Evolutionary conservation across 2,797 vertebrate species (phyloP), one percentile per base, ranked within the genome.

Genomic region (Molothrus aeneus): DNA sequence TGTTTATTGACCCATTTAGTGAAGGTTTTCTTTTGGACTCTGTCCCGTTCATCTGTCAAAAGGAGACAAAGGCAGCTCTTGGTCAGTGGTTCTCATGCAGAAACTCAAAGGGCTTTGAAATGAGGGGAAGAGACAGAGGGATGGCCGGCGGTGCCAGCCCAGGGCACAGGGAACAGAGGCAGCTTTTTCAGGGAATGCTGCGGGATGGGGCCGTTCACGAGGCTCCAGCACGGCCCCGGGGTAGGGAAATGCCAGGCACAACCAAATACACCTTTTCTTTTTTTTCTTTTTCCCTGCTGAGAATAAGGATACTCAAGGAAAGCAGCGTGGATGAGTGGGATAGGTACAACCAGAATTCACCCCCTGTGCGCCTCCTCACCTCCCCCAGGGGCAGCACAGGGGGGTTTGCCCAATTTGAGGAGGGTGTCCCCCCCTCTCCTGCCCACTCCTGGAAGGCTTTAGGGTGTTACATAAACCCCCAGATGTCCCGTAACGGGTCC

Each of bases 1-100:
- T 99, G 99, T 93, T 99, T 99, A 98, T 99, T 99, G 98, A 99
- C 99, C 99, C 99, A 99, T 98, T 99, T 99, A n/a, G 99, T 99
- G 98, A 99, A 99, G 13, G 99, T 99, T 98, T 99, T 99, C 98
- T 99, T 99, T 98, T 99, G 99, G 94, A 99, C 99, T 86, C 99
- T 97, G 98, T 99, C 99, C 91, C 99, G 98, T 97, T 99, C 99
- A 98, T 99, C 99, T 99, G 97, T 74, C 92, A 97, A 97, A 87
- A 93, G 92, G 88, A 96, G 96, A 96, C 66, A 97, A 79, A 97
- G 48, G 95, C 69, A n/a, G 59, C 56, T 43, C 61, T 80, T 3
- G 74, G 80, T 97, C 96, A 97, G 95, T 40, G 25, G 21, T 79
- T 47, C 64, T 24, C 59, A 78, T 80, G 94, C 87, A 91, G 92